These are phyloP conservation scores for Sebastes oblongus DNA, from an alignment of 2,797 vertebrate species.

Conservation along the genomic window DNA sequence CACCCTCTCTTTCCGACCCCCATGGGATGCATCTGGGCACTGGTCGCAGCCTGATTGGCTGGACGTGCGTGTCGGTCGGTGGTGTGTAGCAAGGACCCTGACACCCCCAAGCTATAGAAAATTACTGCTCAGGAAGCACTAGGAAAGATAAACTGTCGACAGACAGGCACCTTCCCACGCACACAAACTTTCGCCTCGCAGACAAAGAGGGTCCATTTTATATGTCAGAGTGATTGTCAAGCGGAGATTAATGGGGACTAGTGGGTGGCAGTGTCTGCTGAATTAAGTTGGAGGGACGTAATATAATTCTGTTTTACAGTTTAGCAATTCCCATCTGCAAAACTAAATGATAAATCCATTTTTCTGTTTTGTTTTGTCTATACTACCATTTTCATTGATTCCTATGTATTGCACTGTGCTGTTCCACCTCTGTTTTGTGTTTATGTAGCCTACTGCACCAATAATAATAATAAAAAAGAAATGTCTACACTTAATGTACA, in stretches of 20 bases:
- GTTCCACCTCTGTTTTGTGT: neutral
- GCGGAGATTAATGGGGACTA: constrained; percentile 52
- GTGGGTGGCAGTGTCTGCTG: constrained; percentile 45
- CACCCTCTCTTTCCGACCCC: constrained; percentile 1
- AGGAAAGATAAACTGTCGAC: constrained; percentile 55
- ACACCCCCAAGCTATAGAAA: constrained; percentile 48
- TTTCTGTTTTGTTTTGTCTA: neutral
- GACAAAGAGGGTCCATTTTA: constrained; percentile 66
- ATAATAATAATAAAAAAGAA: neutral
- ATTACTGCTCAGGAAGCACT: constrained; percentile 64
- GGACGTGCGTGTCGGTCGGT: neutral
- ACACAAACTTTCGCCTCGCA: constrained; percentile 57
- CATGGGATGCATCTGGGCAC: constrained; percentile 11
- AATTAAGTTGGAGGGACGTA: constrained; percentile 36
- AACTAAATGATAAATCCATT: constrained; percentile 1
- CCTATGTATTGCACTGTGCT: neutral
- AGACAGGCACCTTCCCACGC: constrained; percentile 66
- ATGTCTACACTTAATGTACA: neutral
- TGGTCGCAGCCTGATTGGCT: constrained; percentile 30
- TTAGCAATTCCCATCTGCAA: neutral
- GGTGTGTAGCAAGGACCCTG: constrained; percentile 32
- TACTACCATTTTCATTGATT: neutral
- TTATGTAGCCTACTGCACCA: neutral
- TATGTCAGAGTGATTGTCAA: constrained; percentile 68
- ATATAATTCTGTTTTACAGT: constrained; percentile 39